These are phyloP conservation scores for Rhyacichthys aspro DNA, from an alignment of 2,797 vertebrate species.

Conservation along the genomic window DNA sequence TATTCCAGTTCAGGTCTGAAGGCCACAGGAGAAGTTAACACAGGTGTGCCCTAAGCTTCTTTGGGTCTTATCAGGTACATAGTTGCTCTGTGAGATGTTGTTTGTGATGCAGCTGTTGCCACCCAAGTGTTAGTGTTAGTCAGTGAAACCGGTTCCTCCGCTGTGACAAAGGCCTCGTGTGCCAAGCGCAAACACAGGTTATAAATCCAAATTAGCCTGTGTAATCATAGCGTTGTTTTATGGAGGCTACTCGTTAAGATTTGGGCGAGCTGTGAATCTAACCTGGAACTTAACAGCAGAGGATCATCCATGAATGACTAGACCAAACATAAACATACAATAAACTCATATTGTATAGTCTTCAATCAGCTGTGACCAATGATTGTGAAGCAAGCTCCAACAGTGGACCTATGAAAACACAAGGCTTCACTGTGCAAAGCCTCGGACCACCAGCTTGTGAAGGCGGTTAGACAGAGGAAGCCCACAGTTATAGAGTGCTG, in stretches of 20 bases:
- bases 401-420: neutral
- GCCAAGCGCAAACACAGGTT: constrained; percentile 6
- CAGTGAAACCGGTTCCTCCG: constrained; percentile 55
- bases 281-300: no score
- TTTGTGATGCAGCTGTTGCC: constrained; percentile 25
- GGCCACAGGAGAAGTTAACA: constrained; percentile 15
- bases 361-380: neutral
- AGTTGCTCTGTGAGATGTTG: constrained; percentile 36
- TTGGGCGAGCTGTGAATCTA: neutral
- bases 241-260: constrained; percentile 3
- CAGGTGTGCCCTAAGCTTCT: constrained; percentile 35
- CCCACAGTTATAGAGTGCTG: neutral
- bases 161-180: constrained; percentile 22
- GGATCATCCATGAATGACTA: no score
- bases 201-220: constrained; percentile 15
- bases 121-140: constrained; percentile 24
- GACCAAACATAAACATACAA: no score
- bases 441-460: neutral
- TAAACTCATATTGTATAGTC: neutral
- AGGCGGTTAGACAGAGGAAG: neutral
- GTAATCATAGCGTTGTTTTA: constrained; percentile 3
- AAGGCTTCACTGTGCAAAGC: neutral
- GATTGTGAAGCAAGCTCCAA: neutral
- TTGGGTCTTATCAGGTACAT: constrained; percentile 10
- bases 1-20: constrained; percentile 5